Conservation (phyloP, 2,113 vertebrate species). For the Parotia lawesii region DNA sequence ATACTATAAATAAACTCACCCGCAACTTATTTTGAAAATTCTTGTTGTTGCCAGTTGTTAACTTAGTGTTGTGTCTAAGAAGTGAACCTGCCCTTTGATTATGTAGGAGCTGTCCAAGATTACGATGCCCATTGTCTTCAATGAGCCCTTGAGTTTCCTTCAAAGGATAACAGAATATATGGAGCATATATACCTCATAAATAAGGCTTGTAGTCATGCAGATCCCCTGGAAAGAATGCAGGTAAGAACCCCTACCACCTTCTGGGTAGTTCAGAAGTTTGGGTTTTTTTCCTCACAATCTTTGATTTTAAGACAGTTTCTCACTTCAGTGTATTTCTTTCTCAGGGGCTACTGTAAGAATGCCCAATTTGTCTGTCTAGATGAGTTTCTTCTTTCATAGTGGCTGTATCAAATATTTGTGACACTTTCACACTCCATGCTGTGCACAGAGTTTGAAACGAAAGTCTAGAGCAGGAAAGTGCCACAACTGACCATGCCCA, state of each 20-base stretch:
- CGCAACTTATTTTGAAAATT: not conserved
- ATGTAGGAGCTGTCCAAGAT: slow-evolving; percentile 94
- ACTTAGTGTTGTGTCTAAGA: not conserved
- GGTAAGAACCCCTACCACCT: slow-evolving; percentile 65
- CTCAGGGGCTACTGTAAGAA: not conserved
- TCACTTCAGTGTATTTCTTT: not conserved
- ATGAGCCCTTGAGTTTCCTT: slow-evolving; percentile 95
- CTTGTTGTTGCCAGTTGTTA: not conserved
- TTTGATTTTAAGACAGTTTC: not conserved
- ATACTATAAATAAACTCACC: not conserved
- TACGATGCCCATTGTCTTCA: slow-evolving; percentile 96
- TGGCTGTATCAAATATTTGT: not conserved
- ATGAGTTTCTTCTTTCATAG: not conserved
- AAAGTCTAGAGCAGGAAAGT: not conserved
- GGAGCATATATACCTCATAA: slow-evolving; percentile 95
- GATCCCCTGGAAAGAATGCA: slow-evolving; percentile 91
- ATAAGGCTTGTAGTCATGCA: slow-evolving; percentile 81
- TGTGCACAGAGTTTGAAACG: not conserved
- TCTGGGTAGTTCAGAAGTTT: not conserved
- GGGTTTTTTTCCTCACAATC: not conserved
- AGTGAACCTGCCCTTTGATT: not conserved
- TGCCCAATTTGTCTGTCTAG: not conserved
- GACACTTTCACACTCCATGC: not conserved
- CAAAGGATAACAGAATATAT: slow-evolving; percentile 97
- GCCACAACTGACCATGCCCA: not conserved